Conservation (phyloP, 2,888 invertebrate genomes). For the Ischnura elegans region DNA sequence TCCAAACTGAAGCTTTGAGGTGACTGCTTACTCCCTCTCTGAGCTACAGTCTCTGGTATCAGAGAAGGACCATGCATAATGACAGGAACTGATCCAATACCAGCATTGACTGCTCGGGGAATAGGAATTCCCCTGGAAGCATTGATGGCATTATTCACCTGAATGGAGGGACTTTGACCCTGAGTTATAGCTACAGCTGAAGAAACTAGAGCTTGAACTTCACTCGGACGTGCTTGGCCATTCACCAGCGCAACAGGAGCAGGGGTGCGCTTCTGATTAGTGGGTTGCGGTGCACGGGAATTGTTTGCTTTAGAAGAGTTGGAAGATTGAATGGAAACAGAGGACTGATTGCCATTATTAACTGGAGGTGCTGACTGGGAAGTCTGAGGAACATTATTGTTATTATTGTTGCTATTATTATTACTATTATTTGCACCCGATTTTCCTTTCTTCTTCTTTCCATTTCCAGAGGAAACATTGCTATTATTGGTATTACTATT, state of each 20-base stretch:
- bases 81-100: slow-evolving; percentile 49
- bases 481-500: slow-evolving; percentile 71
- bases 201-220: slow-evolving; percentile 46
- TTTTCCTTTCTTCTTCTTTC: slow-evolving; percentile 71
- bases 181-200: slow-evolving; percentile 36
- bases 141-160: slow-evolving; percentile 69
- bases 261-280: slow-evolving; percentile 53
- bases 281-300: slow-evolving; percentile 34
- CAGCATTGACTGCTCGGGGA: slow-evolving; percentile 36
- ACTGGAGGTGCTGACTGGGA: slow-evolving; percentile 21
- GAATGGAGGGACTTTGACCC: slow-evolving; percentile 51
- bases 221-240: slow-evolving; percentile 54
- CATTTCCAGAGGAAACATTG: slow-evolving; percentile 70
- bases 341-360: slow-evolving; percentile 57
- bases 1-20: slow-evolving; percentile 76
- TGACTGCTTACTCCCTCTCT: slow-evolving; percentile 39
- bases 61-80: slow-evolving; percentile 56
- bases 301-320: slow-evolving; percentile 41
- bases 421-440: no score
- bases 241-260: slow-evolving; percentile 52
- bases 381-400: slow-evolving; percentile 69
- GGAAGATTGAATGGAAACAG: slow-evolving; percentile 50
- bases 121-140: slow-evolving; percentile 46
- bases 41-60: slow-evolving; percentile 28
- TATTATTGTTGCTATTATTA: slow-evolving; percentile 69